phyloP scores from a whole-genome alignment of 2,888 invertebrate species.

The Ferrisia virgata region DNA sequence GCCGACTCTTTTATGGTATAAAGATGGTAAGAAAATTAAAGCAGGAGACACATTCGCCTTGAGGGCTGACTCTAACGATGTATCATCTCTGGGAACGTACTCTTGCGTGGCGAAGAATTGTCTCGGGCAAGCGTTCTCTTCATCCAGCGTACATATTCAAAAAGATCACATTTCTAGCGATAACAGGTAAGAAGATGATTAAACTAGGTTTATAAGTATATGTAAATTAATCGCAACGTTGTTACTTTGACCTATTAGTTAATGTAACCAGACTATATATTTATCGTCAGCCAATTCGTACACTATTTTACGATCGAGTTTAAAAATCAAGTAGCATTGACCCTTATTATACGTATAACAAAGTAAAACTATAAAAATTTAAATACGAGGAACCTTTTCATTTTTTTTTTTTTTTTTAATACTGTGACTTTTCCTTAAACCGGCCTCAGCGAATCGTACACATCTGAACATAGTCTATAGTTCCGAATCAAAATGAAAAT shows the following conservation, averaged over 20 bases:
- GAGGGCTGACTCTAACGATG: constrained; percentile 78
- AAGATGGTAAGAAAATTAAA: constrained; percentile 82
- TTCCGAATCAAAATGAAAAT: constrained; percentile 16
- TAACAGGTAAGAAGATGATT: background rate
- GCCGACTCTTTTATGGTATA: constrained; percentile 69
- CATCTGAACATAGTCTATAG: background rate
- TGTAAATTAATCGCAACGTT: background rate
- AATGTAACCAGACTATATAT: background rate
- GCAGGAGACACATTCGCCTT: constrained; percentile 86
- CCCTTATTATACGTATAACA: background rate
- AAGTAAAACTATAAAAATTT: background rate
- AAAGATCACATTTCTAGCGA: constrained; percentile 52
- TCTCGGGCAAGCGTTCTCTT: constrained; percentile 80
- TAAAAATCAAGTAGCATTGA: background rate
- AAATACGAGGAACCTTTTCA: background rate
- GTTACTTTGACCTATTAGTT: background rate
- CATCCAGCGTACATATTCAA: constrained; percentile 77
- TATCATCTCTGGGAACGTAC: constrained; percentile 81
- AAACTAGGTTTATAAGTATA: background rate
- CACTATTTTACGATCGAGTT: background rate
- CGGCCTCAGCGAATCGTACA: constrained; percentile 1
- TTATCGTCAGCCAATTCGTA: too few relatives aligned
- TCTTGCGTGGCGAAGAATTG: constrained; percentile 85
- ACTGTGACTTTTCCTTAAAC: constrained; percentile 12
- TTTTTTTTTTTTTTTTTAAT: too few relatives aligned